These are phyloP conservation scores for Neopelma chrysocephalum DNA, from an alignment of 2,797 vertebrate species.

Conservation along the genomic window DNA sequence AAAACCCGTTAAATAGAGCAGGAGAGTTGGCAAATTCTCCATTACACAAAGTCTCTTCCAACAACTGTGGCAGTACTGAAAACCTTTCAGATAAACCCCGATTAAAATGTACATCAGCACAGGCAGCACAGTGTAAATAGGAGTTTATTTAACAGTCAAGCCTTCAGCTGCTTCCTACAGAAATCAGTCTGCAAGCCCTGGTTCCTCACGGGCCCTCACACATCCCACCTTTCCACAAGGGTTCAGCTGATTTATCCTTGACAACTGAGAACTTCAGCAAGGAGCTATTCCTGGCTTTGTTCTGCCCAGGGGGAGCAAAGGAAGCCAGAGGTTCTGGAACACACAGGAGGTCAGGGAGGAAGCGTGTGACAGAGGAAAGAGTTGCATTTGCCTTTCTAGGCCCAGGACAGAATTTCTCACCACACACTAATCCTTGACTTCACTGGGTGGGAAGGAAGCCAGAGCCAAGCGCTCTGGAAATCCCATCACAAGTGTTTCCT, in stretches of 20 bases:
- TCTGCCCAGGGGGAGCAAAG: neutral
- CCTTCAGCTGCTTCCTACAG: neutral
- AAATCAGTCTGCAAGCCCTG: neutral
- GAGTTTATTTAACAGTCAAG: neutral
- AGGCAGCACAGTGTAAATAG: accelerated
- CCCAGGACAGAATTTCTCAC: neutral
- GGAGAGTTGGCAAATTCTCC: neutral
- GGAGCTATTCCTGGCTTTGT: neutral
- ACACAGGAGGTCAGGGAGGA: neutral
- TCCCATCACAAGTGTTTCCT: neutral
- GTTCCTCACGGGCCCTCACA: accelerated
- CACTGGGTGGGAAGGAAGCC: neutral
- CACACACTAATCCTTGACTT: neutral
- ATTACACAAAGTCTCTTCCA: neutral
- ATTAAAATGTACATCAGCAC: too few relatives aligned
- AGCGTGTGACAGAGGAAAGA: neutral
- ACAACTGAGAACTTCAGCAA: neutral
- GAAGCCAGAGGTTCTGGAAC: neutral
- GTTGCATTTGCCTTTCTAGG: neutral
- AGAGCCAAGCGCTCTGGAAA: accelerated
- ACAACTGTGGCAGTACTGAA: neutral
- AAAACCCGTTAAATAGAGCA: neutral
- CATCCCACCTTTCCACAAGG: neutral
- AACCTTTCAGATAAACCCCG: neutral
- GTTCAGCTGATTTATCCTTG: neutral